phyloP scores from a whole-genome alignment of 1,140 invertebrate genomes.

The Acromyrmex charruanus region DNA sequence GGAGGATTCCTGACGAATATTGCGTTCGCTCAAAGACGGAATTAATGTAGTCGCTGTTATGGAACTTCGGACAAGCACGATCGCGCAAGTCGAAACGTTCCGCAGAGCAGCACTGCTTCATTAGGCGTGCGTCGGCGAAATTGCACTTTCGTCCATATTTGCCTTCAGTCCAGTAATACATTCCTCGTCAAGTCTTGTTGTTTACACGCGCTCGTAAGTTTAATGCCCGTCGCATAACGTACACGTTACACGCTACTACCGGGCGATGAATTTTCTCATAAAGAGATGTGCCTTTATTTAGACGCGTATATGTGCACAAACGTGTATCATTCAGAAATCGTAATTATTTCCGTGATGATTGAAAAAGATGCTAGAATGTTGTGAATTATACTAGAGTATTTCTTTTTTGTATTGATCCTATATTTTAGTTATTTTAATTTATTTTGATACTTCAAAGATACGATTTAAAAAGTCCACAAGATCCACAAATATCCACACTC shows the following conservation, averaged over 20 bases:
- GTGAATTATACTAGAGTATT: neutral
- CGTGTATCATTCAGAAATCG: neutral
- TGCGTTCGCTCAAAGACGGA: slow-evolving; percentile 38
- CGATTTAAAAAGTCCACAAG: too few relatives aligned
- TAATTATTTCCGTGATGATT: neutral
- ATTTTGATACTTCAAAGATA: neutral
- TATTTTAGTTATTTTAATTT: neutral
- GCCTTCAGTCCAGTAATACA: slow-evolving; percentile 26
- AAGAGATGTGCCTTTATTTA: neutral
- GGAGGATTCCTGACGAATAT: slow-evolving; percentile 40
- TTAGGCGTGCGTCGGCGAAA: slow-evolving; percentile 36
- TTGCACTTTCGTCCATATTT: slow-evolving; percentile 52
- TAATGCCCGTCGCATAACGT: neutral
- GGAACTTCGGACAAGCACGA: slow-evolving; percentile 5
- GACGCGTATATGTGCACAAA: neutral
- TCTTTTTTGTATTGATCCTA: too few relatives aligned
- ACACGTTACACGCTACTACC: neutral
- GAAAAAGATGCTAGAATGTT: neutral
- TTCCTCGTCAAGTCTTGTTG: slow-evolving; percentile 40
- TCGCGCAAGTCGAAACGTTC: slow-evolving; percentile 14
- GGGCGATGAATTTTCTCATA: slow-evolving; percentile 25
- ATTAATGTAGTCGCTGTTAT: slow-evolving; percentile 23
- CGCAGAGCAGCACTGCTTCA: slow-evolving; percentile 18
- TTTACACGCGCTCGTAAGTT: slow-evolving; percentile 34
- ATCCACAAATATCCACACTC: too few relatives aligned